Base-by-base conservation (phyloP, 2,888 invertebrate genomes). In the Mantis religiosa region DNA sequence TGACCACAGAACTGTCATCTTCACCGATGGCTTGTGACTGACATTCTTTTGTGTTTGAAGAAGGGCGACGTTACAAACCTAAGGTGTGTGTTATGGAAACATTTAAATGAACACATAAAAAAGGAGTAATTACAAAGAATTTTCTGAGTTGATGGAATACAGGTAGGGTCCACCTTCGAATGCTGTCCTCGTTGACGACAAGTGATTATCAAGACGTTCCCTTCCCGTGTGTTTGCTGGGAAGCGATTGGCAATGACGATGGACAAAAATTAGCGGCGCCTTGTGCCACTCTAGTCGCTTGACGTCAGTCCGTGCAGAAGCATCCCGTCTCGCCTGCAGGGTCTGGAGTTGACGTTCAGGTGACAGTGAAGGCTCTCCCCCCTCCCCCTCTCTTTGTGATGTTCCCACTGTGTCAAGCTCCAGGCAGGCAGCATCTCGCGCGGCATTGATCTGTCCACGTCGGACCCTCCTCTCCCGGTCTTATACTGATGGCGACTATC, bases 301-400 rank as follows among this genome's bases (percentile, higher is more conserved):
- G 89, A 90, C 89, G 82, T 87, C 34, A n/a, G 82, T 87, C 41
- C 30, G 30, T 28, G 47, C 47, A 27, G 41, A 30, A 81, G 71
- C 87, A 81, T n/a, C 41, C 87, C 87, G 81, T 86, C 82, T 87
- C 54, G 54, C 54, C 87, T 87, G 82, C 87, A 82, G 87, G 87
- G 82, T 87, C 87, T 87, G 87, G 87, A 87, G 87, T 90, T 91
- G 91, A 91, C 89, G 90, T 90, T 89, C 91, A 91, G 91, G 91
- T 91, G 91, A 91, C 91, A 90, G 90, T 90, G 89, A 90, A 90
- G 90, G 89, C 89, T 88, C 89, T 89, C 89, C 89, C 41, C 88
- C 83, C 30, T 27, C 83, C 85, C 84, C 30, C 82, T 54, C 81
- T 82, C 84, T 87, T 88, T 87, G 87, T 89, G 88, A 54, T 84